These are phyloP conservation scores for Glareola pratincola DNA, from an alignment of 2,113 vertebrate species.

Conservation along the genomic window DNA sequence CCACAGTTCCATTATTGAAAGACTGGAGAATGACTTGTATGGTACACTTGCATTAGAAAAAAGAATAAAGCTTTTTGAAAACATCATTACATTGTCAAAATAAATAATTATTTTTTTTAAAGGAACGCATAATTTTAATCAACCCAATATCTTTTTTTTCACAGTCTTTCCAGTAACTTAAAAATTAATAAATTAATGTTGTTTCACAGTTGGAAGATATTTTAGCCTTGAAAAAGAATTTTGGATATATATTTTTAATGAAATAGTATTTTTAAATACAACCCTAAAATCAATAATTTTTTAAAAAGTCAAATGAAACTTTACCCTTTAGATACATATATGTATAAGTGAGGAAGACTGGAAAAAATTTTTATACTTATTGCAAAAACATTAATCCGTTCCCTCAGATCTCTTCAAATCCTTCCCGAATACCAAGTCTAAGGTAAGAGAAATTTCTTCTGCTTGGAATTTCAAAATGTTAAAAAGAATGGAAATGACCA, in stretches of 20 bases:
- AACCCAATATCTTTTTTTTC: background rate
- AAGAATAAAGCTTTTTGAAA: background rate
- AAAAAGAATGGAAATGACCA: background rate
- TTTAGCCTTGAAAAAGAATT: background rate
- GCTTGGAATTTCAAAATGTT: background rate
- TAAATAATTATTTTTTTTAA: background rate
- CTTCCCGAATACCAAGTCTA: background rate
- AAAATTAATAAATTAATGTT: rapidly evolving
- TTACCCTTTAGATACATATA: background rate
- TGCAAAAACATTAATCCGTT: background rate
- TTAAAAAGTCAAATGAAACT: background rate
- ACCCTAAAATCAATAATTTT: rapidly evolving
- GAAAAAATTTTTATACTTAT: background rate
- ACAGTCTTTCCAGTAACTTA: background rate
- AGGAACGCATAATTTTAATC: background rate
- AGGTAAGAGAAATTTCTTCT: background rate
- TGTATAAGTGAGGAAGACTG: no score
- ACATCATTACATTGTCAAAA: background rate
- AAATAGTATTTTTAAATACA: background rate
- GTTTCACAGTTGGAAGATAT: background rate
- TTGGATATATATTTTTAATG: background rate
- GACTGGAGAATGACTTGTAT: background rate
- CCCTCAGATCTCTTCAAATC: background rate
- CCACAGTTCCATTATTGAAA: background rate
- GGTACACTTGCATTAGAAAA: background rate